These are phyloP conservation scores for Cephus nigrinus DNA, from an alignment of 2,888 invertebrate species.

Conservation along the genomic window DNA sequence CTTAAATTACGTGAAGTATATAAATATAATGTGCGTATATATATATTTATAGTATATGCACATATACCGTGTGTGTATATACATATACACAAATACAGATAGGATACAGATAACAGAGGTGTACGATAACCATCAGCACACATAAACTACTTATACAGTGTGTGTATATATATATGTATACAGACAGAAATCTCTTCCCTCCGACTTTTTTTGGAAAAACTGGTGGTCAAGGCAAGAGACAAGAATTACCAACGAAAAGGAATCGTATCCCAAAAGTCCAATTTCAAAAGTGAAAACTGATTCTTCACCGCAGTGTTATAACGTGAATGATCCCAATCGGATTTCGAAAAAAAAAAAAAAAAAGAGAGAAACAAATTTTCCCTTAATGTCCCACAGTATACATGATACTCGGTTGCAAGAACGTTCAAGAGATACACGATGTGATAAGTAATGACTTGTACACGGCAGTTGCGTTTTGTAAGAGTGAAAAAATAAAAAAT, in stretches of 20 bases:
- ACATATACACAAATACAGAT: slow-evolving; percentile 6
- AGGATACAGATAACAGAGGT: slow-evolving; percentile 12
- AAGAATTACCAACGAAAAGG: neutral
- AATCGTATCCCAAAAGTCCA: neutral
- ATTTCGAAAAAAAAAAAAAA: too few relatives aligned
- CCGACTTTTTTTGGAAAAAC: neutral
- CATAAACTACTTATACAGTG: neutral
- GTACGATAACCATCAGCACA: slow-evolving; percentile 5
- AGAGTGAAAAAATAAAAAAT: neutral
- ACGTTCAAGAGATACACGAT: neutral
- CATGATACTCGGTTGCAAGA: neutral
- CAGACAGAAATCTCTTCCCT: neutral
- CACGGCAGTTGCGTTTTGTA: neutral
- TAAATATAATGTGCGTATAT: slow-evolving; percentile 10
- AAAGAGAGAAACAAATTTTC: neutral
- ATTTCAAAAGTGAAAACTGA: neutral
- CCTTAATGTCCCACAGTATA: neutral
- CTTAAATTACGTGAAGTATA: slow-evolving; percentile 21
- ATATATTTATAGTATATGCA: slow-evolving; percentile 3
- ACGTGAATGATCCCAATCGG: too few relatives aligned
- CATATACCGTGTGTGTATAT: slow-evolving; percentile 12
- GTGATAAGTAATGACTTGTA: neutral
- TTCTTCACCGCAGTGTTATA: neutral
- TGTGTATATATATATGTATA: neutral
- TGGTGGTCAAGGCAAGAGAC: neutral